Evolutionary conservation across 2,888 invertebrate species (phyloP), one percentile per base, ranked within the genome.

Genomic region (Selenia dentaria): DNA sequence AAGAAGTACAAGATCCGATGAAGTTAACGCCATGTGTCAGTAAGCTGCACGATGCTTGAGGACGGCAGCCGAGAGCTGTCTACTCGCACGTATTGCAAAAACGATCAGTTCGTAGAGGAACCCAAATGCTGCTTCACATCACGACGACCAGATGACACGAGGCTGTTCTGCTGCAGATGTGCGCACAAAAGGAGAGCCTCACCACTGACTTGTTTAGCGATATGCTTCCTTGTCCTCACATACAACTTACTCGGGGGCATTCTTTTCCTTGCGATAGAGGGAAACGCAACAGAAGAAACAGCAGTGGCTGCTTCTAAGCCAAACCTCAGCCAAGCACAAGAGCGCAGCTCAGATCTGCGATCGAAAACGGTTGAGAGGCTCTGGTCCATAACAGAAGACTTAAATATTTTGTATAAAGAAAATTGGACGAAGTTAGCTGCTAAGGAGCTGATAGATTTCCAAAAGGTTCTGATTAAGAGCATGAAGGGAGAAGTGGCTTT

Each of bases 201-300:
- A 0, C 92, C 96, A 5, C 92, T 97, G 57, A 95, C 96, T 5
- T 96, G 96, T 64, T 92, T 96, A 25, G 96, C 96, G 10, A 93
- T 96, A 43, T 96, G 96, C 79, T 93, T 95, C 59, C 92, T 98
- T 41, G 97, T 98, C 10, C 93, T 98, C 31, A 95, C 95, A 8
- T 99, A 99, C 90, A 97, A 98, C 54, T 93, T 98, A 35, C 92
- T 98, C 65, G 98, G 98, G 8, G 98, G 97, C 13, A 95, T 98
- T 70, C 94, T 97, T 47, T 99, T 98, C 84, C 95, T 96, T 81
- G 95, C 95, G 8, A 88, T 97, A 42, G 96, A 97, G 79, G 96
- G 96, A 39, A 92, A 92, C 53, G 78, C 83, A n/a, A 71, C 82
- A 9, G 77, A 91, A 51, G 93, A 93, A 62, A 93, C 93, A 1